Conservation (phyloP, 2,797 vertebrate species). For the Setipinna tenuifilis region DNA sequence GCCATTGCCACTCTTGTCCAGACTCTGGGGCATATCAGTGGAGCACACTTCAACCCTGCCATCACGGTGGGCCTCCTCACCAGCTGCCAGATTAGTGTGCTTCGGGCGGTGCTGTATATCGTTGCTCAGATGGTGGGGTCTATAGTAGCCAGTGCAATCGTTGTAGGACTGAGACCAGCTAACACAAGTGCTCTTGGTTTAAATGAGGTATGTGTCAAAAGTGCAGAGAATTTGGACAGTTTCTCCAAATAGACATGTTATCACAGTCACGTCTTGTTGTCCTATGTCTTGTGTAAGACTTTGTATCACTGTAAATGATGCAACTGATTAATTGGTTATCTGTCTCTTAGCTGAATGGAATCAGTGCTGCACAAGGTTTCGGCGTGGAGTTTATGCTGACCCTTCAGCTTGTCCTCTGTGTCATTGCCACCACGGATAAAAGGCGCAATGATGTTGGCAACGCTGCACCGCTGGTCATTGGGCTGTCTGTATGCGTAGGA, state of each 20-base stretch:
- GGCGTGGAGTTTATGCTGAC: slow-evolving; percentile 82
- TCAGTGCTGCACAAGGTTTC: slow-evolving; percentile 77
- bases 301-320: too few relatives aligned
- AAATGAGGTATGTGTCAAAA: slow-evolving; percentile 56
- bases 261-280: too few relatives aligned
- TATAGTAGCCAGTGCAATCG: slow-evolving; percentile 77
- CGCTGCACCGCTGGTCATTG: slow-evolving; percentile 77
- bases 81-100: slow-evolving; percentile 81
- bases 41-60: slow-evolving; percentile 79
- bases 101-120: slow-evolving; percentile 77
- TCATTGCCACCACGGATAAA: slow-evolving; percentile 80
- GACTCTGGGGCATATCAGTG: slow-evolving; percentile 79
- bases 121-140: slow-evolving; percentile 79
- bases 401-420: slow-evolving; percentile 84
- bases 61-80: slow-evolving; percentile 79
- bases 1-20: slow-evolving; percentile 78
- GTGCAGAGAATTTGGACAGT: neutral
- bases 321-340: neutral
- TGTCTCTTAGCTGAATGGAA: slow-evolving; percentile 52
- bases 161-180: slow-evolving; percentile 71
- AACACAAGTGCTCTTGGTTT: slow-evolving; percentile 71
- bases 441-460: slow-evolving; percentile 73
- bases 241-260: neutral
- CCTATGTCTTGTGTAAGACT: too few relatives aligned
- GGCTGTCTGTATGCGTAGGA: slow-evolving; percentile 80